Evolutionary conservation across 2,113 vertebrate genomes (phyloP).

Genomic region (Mormyrus lacerda): DNA sequence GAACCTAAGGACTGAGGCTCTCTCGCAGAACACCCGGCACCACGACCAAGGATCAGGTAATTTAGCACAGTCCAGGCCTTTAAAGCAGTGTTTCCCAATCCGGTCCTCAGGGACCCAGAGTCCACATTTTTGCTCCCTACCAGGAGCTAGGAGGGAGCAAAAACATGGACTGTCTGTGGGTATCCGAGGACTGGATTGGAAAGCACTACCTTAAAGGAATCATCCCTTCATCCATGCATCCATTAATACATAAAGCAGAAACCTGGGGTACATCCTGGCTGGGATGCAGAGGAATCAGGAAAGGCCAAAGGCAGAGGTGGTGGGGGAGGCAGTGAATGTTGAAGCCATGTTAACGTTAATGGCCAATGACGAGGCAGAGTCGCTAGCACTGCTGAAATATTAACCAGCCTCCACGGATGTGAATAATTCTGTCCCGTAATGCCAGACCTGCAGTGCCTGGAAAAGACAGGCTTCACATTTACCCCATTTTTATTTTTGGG

Average conservation of each 20-base stretch:
- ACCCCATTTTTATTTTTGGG: conserved; percentile 15
- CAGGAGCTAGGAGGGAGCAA: not conserved
- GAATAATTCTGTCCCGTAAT: conserved; percentile 51
- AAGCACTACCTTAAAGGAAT: not conserved
- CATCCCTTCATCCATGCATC: not conserved
- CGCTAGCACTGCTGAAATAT: conserved; percentile 57
- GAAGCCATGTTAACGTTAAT: conserved; percentile 60
- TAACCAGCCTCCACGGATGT: conserved; percentile 48
- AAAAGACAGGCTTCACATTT: conserved; percentile 5
- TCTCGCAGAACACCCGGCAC: not conserved
- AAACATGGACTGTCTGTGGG: no score
- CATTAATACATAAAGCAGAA: not conserved
- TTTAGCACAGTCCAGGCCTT: not conserved
- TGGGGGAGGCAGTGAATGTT: conserved; percentile 22
- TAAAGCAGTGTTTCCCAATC: not conserved
- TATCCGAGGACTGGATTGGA: not conserved
- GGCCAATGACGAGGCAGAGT: conserved; percentile 53
- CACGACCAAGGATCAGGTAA: not conserved
- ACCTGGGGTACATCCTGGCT: not conserved
- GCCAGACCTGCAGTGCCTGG: conserved; percentile 37
- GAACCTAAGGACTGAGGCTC: not conserved
- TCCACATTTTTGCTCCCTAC: not conserved
- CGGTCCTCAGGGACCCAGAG: not conserved
- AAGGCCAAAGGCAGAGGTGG: conserved; percentile 10
- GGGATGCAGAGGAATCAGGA: conserved; percentile 15